These are phyloP conservation scores for Mesorhabditis belari DNA, from an alignment of 2,888 invertebrate species.

Conservation along the genomic window DNA sequence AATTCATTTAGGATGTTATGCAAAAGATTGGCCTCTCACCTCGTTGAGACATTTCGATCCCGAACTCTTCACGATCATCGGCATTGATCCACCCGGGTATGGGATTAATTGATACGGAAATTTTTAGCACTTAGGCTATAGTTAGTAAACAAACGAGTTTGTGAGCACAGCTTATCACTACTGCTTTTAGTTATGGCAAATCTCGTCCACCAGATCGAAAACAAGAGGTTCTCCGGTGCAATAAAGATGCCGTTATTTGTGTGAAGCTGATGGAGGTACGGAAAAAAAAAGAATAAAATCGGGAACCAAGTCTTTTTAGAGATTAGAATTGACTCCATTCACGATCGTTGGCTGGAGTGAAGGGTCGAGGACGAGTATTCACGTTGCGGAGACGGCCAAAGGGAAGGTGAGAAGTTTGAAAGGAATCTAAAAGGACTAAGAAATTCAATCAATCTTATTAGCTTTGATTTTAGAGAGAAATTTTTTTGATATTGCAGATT, in stretches of 20 bases:
- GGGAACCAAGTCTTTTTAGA: conserved; percentile 6
- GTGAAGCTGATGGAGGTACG: conserved; percentile 44
- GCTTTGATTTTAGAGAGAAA: not conserved
- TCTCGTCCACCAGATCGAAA: conserved; percentile 44
- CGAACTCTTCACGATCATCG: conserved; percentile 38
- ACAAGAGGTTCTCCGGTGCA: conserved; percentile 47
- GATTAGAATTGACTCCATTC: conserved; percentile 26
- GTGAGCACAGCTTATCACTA: not conserved
- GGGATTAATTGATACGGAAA: too few relatives aligned
- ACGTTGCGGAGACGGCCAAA: conserved; percentile 44
- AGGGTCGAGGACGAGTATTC: conserved; percentile 47
- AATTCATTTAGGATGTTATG: conserved; percentile 37
- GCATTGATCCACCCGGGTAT: conserved; percentile 51
- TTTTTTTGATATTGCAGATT: conserved; percentile 9
- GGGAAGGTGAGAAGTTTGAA: conserved; percentile 13
- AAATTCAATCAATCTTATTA: not conserved
- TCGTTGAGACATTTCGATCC: conserved; percentile 44
- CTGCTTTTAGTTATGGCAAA: conserved; percentile 6
- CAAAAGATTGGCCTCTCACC: conserved; percentile 47
- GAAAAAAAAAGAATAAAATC: not conserved
- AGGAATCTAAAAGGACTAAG: not conserved
- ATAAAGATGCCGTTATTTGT: conserved; percentile 46
- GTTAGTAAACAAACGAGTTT: too few relatives aligned
- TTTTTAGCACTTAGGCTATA: too few relatives aligned
- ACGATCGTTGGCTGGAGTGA: conserved; percentile 39